These are phyloP conservation scores for Hirtodrosophila trivittata DNA, from an alignment of 2,888 invertebrate genomes.

Conservation along the genomic window DNA sequence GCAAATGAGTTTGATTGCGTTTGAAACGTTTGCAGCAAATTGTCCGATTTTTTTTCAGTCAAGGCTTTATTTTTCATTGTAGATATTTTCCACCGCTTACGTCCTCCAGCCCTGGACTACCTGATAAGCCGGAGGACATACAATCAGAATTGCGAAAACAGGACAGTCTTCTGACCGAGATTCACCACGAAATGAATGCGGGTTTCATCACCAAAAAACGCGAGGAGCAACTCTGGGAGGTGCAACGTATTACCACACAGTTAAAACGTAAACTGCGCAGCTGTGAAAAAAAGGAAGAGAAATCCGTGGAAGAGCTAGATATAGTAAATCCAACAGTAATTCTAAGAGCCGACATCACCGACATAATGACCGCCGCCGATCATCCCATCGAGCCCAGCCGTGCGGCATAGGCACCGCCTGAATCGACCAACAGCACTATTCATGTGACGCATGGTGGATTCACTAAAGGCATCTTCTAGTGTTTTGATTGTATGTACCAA, in stretches of 20 bases:
- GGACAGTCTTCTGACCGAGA: slow-evolving; percentile 93
- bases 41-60: slow-evolving; percentile 68
- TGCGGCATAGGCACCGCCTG: too few relatives aligned
- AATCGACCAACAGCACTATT: slow-evolving; percentile 81
- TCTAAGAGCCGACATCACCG: background rate
- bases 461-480: slow-evolving; percentile 87
- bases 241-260: slow-evolving; percentile 86
- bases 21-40: slow-evolving; percentile 63
- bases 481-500: slow-evolving; percentile 86
- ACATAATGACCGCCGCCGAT: too few relatives aligned
- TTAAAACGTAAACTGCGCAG: slow-evolving; percentile 91
- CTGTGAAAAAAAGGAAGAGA: slow-evolving; percentile 86
- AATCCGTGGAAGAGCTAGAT: slow-evolving; percentile 84
- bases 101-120: slow-evolving; percentile 88
- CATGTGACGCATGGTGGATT: slow-evolving; percentile 85
- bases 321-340: background rate
- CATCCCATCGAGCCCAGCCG: too few relatives aligned
- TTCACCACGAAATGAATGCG: slow-evolving; percentile 95
- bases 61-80: too few relatives aligned
- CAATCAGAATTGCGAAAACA: slow-evolving; percentile 93
- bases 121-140: slow-evolving; percentile 89
- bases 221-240: slow-evolving; percentile 98
- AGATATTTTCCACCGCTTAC: slow-evolving; percentile 94
- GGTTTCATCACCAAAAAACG: slow-evolving; percentile 92
- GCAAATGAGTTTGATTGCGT: slow-evolving; percentile 51